Evolutionary conservation across 2,113 vertebrate genomes (phyloP).

Genomic region (Heloderma charlesbogerti): DNA sequence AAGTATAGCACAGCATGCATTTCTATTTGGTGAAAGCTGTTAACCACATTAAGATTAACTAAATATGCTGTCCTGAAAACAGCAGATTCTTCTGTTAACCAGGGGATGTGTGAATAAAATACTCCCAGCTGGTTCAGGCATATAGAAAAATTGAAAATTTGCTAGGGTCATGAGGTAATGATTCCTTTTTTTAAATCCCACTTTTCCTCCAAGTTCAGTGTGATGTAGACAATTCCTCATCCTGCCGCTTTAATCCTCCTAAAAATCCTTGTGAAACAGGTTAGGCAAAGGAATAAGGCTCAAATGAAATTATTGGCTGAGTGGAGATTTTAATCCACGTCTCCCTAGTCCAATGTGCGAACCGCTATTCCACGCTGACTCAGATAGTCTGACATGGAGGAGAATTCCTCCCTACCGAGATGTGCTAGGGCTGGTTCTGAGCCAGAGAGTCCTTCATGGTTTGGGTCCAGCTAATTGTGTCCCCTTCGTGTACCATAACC

Average conservation of each 20-base stretch:
- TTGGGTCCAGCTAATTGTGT: neutral
- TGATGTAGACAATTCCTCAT: neutral
- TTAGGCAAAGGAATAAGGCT: neutral
- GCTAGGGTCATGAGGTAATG: neutral
- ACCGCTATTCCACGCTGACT: neutral
- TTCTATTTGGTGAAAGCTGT: neutral
- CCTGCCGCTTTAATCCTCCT: neutral
- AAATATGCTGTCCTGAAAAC: neutral
- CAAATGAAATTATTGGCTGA: neutral
- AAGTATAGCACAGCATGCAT: conserved; percentile 16
- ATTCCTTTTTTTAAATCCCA: neutral
- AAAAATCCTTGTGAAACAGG: no score
- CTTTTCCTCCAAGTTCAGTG: neutral
- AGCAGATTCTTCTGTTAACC: neutral
- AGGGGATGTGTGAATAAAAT: neutral
- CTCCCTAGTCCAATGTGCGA: neutral
- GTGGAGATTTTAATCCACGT: neutral
- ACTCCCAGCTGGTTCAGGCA: neutral
- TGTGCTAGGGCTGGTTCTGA: neutral
- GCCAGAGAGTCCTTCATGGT: no score
- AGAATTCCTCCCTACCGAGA: neutral
- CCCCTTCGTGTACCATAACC: neutral
- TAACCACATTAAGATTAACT: neutral
- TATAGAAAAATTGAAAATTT: neutral
- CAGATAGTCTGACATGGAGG: neutral